Evolutionary conservation across 2,113 vertebrate genomes (phyloP).

Genomic region (Oryzias melastigma): DNA sequence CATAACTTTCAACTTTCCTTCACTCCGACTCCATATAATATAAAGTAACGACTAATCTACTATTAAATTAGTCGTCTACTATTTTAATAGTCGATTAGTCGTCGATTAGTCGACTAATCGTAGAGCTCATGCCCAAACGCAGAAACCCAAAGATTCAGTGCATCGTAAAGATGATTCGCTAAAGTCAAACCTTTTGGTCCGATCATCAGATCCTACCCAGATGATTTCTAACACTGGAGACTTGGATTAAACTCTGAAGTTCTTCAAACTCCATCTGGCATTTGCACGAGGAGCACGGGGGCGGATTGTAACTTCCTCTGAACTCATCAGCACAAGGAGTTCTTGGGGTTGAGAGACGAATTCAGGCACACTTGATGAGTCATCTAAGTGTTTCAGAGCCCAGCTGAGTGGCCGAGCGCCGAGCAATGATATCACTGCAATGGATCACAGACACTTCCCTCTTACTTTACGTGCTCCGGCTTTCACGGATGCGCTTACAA

Average conservation of each 20-base stretch:
- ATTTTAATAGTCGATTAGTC: too few relatives aligned
- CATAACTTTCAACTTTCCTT: too few relatives aligned
- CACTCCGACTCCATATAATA: too few relatives aligned
- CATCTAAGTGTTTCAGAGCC: conserved; percentile 55
- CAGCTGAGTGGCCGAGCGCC: conserved; percentile 47
- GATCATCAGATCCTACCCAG: background rate
- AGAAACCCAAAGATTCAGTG: conserved; percentile 28
- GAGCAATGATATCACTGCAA: conserved; percentile 35
- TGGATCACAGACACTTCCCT: conserved; percentile 19
- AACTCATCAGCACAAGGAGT: conserved; percentile 60
- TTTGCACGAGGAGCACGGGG: conserved; percentile 34
- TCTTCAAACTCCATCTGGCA: conserved; percentile 45
- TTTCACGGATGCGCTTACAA: conserved; percentile 36
- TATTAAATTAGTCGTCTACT: too few relatives aligned
- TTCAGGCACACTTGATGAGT: conserved; percentile 61
- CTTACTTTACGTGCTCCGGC: conserved; percentile 28
- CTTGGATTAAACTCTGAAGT: conserved; percentile 28
- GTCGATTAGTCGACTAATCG: too few relatives aligned
- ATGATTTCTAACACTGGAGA: conserved; percentile 19
- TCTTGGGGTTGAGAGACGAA: conserved; percentile 52
- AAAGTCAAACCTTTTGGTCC: conserved; percentile 35
- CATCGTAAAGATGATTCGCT: conserved; percentile 40
- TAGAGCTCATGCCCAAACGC: conserved; percentile 25
- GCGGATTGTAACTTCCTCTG: conserved; percentile 53
- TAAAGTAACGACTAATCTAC: too few relatives aligned